Evolutionary conservation across 2,888 invertebrate genomes (phyloP).

Genomic region (Brachypalpus laphriformis): DNA sequence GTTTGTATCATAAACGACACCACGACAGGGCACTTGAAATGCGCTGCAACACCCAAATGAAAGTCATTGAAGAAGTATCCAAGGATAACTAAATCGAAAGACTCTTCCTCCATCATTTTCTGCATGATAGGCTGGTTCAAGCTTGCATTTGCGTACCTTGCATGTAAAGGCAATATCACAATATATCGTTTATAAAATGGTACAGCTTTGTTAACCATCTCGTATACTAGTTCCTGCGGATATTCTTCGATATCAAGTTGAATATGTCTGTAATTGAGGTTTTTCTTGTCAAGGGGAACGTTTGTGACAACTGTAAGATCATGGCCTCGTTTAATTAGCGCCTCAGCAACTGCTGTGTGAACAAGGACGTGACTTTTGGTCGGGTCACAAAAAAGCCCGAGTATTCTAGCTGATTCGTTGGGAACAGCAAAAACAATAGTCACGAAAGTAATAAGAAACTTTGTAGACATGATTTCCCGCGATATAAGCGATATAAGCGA

Average conservation of each 20-base stretch:
- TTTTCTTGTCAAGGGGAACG: slow-evolving; percentile 59
- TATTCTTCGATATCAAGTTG: slow-evolving; percentile 13
- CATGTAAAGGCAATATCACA: neutral
- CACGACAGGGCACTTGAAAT: slow-evolving; percentile 79
- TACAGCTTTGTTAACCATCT: slow-evolving; percentile 11
- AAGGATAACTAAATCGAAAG: slow-evolving; percentile 75
- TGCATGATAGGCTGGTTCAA: slow-evolving; percentile 47
- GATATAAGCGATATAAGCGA: too few relatives aligned
- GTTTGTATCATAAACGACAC: slow-evolving; percentile 76
- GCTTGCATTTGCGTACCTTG: slow-evolving; percentile 22
- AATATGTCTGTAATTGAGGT: slow-evolving; percentile 54
- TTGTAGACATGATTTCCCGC: neutral
- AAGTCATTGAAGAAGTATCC: slow-evolving; percentile 73
- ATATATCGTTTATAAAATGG: neutral
- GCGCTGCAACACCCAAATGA: slow-evolving; percentile 77
- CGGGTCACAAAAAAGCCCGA: slow-evolving; percentile 78
- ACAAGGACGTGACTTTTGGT: slow-evolving; percentile 79
- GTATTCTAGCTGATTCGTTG: slow-evolving; percentile 71
- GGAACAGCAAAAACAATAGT: neutral
- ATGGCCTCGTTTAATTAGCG: slow-evolving; percentile 78
- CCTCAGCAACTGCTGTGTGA: slow-evolving; percentile 77
- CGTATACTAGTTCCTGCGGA: neutral
- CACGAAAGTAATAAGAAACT: neutral
- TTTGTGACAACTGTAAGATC: slow-evolving; percentile 78
- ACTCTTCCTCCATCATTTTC: slow-evolving; percentile 62